phyloP scores from a whole-genome alignment of 2,113 vertebrate species.

The Alligator mississippiensis region DNA sequence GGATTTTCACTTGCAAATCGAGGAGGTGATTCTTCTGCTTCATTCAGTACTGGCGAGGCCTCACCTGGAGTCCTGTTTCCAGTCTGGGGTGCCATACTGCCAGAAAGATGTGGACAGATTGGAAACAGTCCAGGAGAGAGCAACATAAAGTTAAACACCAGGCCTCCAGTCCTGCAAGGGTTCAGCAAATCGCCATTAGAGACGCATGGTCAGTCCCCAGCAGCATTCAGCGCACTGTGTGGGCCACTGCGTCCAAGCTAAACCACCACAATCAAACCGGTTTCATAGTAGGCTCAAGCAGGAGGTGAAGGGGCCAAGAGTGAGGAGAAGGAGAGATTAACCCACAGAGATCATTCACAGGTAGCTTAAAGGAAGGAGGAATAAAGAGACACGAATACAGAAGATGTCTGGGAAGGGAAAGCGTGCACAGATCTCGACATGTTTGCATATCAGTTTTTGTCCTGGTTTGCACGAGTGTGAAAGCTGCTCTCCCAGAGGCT shows the following conservation, averaged over 20 bases:
- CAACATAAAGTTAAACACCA: not conserved
- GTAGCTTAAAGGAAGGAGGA: not conserved
- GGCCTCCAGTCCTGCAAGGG: not conserved
- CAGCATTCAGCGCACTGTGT: not conserved
- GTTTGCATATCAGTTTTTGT: not conserved
- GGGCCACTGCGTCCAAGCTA: not conserved
- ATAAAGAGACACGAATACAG: not conserved
- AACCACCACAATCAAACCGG: not conserved
- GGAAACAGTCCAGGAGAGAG: no score
- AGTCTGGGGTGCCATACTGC: no score
- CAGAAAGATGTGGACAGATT: no score
- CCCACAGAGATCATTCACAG: not conserved
- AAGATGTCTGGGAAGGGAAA: not conserved
- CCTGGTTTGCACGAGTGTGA: not conserved
- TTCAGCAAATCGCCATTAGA: not conserved
- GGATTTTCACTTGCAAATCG: no score
- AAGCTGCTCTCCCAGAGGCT: not conserved
- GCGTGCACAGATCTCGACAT: not conserved
- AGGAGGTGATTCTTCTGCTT: no score
- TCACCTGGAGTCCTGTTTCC: no score
- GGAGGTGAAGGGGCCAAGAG: not conserved
- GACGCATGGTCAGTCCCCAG: not conserved
- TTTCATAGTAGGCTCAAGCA: not conserved
- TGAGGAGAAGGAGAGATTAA: not conserved
- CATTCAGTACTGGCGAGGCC: no score